Percentiles rank a stretch among this genome's conserved stretches.
These are phyloP conservation scores for Lacanobia oleracea DNA, from an alignment of 2,888 invertebrate species.

Conservation along the genomic window DNA sequence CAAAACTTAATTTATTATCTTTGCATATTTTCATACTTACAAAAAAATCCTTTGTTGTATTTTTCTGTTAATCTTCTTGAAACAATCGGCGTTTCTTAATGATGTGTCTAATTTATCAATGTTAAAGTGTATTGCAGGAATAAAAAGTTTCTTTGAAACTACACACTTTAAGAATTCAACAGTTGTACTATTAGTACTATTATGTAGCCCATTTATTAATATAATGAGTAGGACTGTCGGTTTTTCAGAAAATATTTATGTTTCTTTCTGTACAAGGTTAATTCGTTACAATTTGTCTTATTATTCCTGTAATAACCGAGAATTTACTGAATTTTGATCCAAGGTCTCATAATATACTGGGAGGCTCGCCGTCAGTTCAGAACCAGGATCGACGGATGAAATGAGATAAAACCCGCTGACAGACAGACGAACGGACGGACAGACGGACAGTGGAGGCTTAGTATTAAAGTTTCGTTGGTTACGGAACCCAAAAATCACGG, in stretches of 20 bases:
- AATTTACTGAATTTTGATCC: background rate
- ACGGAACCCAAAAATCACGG: no score
- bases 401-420: no score
- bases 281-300: slow-evolving; percentile 3
- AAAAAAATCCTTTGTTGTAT: slow-evolving; percentile 8
- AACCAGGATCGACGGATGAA: no score
- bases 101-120: slow-evolving; percentile 4
- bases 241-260: slow-evolving; percentile 4
- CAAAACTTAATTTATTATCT: slow-evolving; percentile 32
- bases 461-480: no score
- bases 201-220: slow-evolving; percentile 12
- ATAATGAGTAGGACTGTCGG: background rate
- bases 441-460: no score
- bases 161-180: background rate
- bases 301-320: background rate
- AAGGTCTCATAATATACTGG: no score
- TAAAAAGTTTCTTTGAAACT: slow-evolving; percentile 5
- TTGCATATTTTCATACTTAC: background rate
- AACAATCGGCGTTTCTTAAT: slow-evolving; percentile 24
- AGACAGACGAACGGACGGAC: no score
- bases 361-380: no score
- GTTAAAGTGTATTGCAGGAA: background rate
- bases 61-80: background rate
- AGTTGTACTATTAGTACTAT: slow-evolving; percentile 12
- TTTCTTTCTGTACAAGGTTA: slow-evolving; percentile 9